phyloP scores from a whole-genome alignment of 2,888 invertebrate genomes.

The Pardosa pseudoannulata region DNA sequence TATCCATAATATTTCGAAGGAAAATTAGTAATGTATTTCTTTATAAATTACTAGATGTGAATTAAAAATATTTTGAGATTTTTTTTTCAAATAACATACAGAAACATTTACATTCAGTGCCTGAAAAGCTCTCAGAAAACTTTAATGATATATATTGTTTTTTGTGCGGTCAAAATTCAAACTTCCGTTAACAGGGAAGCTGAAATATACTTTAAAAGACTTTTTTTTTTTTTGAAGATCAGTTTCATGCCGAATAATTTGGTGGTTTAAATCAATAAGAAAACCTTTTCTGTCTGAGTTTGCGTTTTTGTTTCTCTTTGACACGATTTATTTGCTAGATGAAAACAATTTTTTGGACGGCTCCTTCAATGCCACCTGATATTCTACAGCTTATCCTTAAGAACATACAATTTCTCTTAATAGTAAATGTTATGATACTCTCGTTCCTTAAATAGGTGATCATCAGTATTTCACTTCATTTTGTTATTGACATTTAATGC shows the following conservation, averaged over 20 bases:
- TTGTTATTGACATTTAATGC: constrained; percentile 48
- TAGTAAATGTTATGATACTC: constrained; percentile 41
- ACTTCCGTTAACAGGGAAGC: no score
- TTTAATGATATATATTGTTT: no score
- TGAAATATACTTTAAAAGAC: no score
- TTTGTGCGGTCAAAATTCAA: no score
- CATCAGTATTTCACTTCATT: constrained; percentile 38
- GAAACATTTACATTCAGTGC: no score
- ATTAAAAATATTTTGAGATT: no score
- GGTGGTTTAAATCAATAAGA: constrained; percentile 1
- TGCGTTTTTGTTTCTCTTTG: background rate
- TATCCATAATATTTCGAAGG: no score
- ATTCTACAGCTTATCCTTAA: constrained; percentile 7
- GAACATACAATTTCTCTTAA: constrained; percentile 21
- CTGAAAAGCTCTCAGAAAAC: no score
- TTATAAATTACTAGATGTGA: no score
- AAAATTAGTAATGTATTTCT: no score
- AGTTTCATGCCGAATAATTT: constrained; percentile 37
- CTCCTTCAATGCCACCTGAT: constrained; percentile 44
- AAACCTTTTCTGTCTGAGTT: constrained; percentile 21
- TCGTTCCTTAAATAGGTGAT: constrained; percentile 24
- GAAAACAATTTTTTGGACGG: background rate
- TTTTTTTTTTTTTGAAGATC: constrained; percentile 9
- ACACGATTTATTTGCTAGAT: constrained; percentile 39
- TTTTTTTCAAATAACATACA: no score